Base-by-base conservation (phyloP, 2,797 vertebrate genomes). In the Macropus fuliginosus region DNA sequence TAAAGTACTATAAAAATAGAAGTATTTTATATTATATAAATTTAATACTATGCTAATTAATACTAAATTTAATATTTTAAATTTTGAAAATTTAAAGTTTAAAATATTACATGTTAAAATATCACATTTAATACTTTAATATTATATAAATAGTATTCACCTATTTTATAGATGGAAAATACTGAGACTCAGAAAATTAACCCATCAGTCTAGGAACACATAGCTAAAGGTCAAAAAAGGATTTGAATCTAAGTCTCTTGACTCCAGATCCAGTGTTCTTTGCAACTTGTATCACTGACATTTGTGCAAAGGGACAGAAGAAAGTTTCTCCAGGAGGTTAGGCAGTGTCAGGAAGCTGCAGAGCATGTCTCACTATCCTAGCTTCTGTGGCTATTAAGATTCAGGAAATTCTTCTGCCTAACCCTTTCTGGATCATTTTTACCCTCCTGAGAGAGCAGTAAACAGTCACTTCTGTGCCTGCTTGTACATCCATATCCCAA, bases 401-500 rank as follows among this genome's bases (percentile, higher is more conserved):
- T 92, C 93, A 87, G 52, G 74, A 93, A 94, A 92, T 96, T 95
- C 56, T 91, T 96, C 95, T 92, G 87, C 52, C 95, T 94, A 93
- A 29, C 92, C 24, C 34, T 81, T 46, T 92, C 59, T 93, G 55
- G 92, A 74, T 87, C 21, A 87, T 74, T 95, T 95, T 59, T 93
- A 81, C 40, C 21, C 55, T 94, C 93, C 74, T 27, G 4, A 40
- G 57, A 96, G 52, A 94, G 95, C 18, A 93, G 59, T 92, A 66
- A 96, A 94, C 74, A 92, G 92, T 81, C 34, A 28, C 81, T 57
- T 96, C n/a, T 93, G 92, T 91, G 97, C 92, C 31, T 94, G 54
- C 11, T 46, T 4, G 74, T 87, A 87, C 24, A 87, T 87, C 40
- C 74, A 87, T 87, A 87, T 27, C 40, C 40, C 74, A 87, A 50